Base-by-base conservation (phyloP, 2,888 invertebrate species). In the Anodontia alba region DNA sequence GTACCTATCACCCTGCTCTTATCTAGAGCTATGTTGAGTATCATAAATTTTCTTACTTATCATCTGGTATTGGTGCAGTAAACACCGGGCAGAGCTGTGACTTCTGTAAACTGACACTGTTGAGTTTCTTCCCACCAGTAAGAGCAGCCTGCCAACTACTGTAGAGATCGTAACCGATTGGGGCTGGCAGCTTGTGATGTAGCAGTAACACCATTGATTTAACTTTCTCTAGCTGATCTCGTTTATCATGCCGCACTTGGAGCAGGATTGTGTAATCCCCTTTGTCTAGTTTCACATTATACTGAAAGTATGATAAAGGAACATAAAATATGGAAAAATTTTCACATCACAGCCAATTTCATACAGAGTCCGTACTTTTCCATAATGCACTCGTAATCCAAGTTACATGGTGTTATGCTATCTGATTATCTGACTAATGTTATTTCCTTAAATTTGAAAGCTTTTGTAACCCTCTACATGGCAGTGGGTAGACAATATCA, bases 191-290 rank as follows among this genome's bases (percentile, higher is more conserved):
- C 91, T 98, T 97, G 94, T 97, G 97, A 88, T 96, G 96, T 23
- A 98, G 94, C 54, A 97, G 94, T 84, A 98, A 81, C 3, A 94
- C 89, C 90, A 97, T 95, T 81, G 99, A 98, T 38, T 96, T 96
- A 73, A 99, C 95, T 94, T 97, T 97, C 90, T 99, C 99, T 81
- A 99, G 95, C 74, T 97, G 95, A 38, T 97, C 96, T 85, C 96
- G 96, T 93, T 96, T 97, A 91, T 99, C 98, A 94, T 99, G 99
- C 0, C 99, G 96, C 17, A 99, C 96, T 94, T 98, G 98, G 91
- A 99, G 95, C 62, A 97, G 96, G 12, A 99, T 95, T 0, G 96
- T 96, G 95, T 98, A 99, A 87, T 99, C 99, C 29, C 99, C 99
- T 94, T 99, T 99, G 87, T 99, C 98, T 87, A 99, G 95, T 95